A percentile compares a stretch with the other conserved stretches of the same genome.
Evolutionary conservation across 2,113 vertebrate genomes (phyloP).

Genomic region (Campylomormyrus numenius): DNA sequence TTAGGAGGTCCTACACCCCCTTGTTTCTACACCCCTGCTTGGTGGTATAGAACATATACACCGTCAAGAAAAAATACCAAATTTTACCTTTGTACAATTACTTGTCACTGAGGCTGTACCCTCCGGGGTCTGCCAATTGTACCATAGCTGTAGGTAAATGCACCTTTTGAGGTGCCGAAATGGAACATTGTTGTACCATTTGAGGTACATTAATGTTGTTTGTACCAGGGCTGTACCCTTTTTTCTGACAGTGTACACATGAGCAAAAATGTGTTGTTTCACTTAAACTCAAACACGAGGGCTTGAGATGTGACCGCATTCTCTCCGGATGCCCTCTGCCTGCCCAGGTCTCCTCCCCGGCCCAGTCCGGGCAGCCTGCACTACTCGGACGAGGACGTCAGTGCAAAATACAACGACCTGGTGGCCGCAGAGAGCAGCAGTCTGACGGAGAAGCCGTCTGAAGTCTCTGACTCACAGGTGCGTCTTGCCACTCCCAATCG

Average conservation of each 20-base stretch:
- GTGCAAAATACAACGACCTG: slow-evolving; percentile 91
- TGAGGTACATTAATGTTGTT: neutral
- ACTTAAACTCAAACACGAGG: neutral
- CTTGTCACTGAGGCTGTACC: neutral
- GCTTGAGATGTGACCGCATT: neutral
- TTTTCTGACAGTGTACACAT: neutral
- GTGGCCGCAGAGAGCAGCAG: slow-evolving; percentile 96
- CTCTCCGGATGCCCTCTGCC: neutral
- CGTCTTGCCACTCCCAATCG: slow-evolving; percentile 19
- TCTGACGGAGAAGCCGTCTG: slow-evolving; percentile 91
- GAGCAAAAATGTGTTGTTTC: neutral
- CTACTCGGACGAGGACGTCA: slow-evolving; percentile 95
- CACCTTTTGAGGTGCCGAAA: neutral
- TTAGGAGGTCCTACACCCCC: neutral
- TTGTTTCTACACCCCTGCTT: neutral
- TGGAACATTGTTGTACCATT: neutral
- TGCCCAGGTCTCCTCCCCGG: slow-evolving; percentile 76
- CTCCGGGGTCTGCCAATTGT: neutral
- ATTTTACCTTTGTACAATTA: neutral
- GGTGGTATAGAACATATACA: neutral
- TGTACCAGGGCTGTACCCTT: neutral
- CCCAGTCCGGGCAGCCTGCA: slow-evolving; percentile 93
- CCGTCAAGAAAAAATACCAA: neutral
- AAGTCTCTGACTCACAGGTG: slow-evolving; percentile 96
- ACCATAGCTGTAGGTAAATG: neutral